Evolutionary conservation across 2,797 vertebrate species (phyloP), one percentile per base, ranked within the genome.

Genomic region (Astyanax mexicanus): DNA sequence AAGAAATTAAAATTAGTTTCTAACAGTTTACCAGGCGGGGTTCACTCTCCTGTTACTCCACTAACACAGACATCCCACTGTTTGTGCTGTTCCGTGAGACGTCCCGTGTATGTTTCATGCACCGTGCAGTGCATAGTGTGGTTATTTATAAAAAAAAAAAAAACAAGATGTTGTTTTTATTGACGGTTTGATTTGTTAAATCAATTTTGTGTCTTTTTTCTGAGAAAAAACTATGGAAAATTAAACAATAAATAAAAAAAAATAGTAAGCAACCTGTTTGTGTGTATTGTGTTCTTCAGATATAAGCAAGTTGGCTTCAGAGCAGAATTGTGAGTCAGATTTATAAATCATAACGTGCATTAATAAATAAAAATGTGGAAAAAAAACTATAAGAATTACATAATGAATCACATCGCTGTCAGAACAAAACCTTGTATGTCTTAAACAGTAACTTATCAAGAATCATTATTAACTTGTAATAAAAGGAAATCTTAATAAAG

Each of bases 131-230:
- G 88, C 88, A 84, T 89, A 86, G 61, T 81, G 73, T 81, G 79
- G 75, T 61, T 78, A 81, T 83, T 84, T 84, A 85, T 89, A 82
- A 87, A 80, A 81, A 84, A 81, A 73, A 89, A 79, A 80, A n/a
- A 81, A 84, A 81, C 74, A 89, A 81, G 64, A 69, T 84, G 81
- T 77, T 84, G 64, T 84, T 85, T 88, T 89, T 86, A 76, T 89
- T 92, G 84, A 86, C 91, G 77, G 45, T 90, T 92, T 86, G 81
- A 87, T 87, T 84, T 92, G 89, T 91, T 88, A 81, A 84, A 86
- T 86, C 88, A 80, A 84, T 82, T 88, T 86, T 88, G 86, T 92
- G 88, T 92, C 77, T 88, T 83, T 89, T 90, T 92, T 89, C 91
- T 82, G 73, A 85, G 88, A 86, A 75, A 91, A 89, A 87, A 90